Base-by-base conservation (phyloP, 2,113 vertebrate genomes). In the Tetrax tetrax region DNA sequence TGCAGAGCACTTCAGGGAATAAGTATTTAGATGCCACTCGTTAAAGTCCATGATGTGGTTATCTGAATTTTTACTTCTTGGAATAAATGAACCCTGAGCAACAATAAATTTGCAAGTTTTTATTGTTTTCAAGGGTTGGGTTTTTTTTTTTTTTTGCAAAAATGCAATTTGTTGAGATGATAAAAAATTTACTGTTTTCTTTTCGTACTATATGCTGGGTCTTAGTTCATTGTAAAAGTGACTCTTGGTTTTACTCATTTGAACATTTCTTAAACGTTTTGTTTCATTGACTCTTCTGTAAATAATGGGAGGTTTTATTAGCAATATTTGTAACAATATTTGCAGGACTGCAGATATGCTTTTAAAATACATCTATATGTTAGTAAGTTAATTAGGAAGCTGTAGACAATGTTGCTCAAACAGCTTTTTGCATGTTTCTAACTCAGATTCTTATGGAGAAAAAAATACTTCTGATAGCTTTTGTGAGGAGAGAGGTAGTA, bases 31-130 rank as follows among this genome's bases (percentile, higher is more conserved):
- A 59, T 71, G 33, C 56, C 31, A 64, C 35, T 90, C 79, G 71
- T 82, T 64, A 37, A 77, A 95, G 48, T 27, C 15, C 59, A 18
- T 35, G 33, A 47, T 85, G 61, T 61, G 57, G 27, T 84, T 54
- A 90, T 57, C 31, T 89, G 87, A 83, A 77, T 61, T 90, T 95
- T 96, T 87, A 87, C 61, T 83, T 85, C 60, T 51, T 76, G 35
- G 59, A 85, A 95, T 68, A 75, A 83, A 70, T 1, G 29, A 90
- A 56, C 43, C 25, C 63, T 57, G 12, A 57, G 28, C 33, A 81
- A 25, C 71, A 56, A 80, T 29, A 75, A 64, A 75, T 90, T 63
- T 76, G 7, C 17, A 74, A 69, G 43, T 61, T 94, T 51, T 81
- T 78, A 51, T 78, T 63, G 50, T 53, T 84, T 76, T 69, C 33